Evolutionary conservation across 2,113 vertebrate genomes (phyloP), one percentile per base, ranked within the genome.

Genomic region (Steatornis caripensis): DNA sequence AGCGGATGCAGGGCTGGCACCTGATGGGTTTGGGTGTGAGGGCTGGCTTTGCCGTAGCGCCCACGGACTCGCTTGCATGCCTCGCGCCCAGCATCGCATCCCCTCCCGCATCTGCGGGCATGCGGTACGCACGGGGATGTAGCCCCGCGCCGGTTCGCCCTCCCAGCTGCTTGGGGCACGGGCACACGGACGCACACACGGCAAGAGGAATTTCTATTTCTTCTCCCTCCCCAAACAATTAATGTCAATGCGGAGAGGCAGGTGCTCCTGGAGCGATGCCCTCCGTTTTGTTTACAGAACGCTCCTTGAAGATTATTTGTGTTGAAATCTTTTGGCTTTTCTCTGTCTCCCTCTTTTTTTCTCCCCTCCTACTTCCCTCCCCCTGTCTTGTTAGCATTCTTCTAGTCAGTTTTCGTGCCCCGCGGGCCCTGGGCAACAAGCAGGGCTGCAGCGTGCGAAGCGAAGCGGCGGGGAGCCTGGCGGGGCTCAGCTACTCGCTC

Each of bases 281-380:
- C 46, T 96, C 76, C 71, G 37, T 86, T 94, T 96, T 96, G 94
- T 98, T 97, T 97, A 96, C 94, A 91, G 95, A 97, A 96, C 97
- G 88, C 94, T 97, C 95, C 97, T 97, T 97, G 96, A 96, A 97
- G 96, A 97, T 97, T 92, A 97, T 97, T 97, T 93, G 71, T 96
- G 89, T 93, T 97, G 97, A 97, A 97, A 97, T 97, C 87, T 82
- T 95, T 95, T 87, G 26, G 94, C 84, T 93, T 95, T 94, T 92
- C 91, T 95, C 88, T 95, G 79, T 84, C 90, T 27, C 36, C 1
- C 8, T 22, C 6, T 54, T 32, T 46, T 32, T 27, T 19, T 11
- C 18, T 8, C 7, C 53, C n/a, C 41, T 30, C 58, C n/a, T 5
- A 1, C 62, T 54, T 41, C 46, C 57, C 61, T 57, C 41, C 54